phyloP scores from a whole-genome alignment of 2,797 vertebrate species.

The Bufotes viridis region DNA sequence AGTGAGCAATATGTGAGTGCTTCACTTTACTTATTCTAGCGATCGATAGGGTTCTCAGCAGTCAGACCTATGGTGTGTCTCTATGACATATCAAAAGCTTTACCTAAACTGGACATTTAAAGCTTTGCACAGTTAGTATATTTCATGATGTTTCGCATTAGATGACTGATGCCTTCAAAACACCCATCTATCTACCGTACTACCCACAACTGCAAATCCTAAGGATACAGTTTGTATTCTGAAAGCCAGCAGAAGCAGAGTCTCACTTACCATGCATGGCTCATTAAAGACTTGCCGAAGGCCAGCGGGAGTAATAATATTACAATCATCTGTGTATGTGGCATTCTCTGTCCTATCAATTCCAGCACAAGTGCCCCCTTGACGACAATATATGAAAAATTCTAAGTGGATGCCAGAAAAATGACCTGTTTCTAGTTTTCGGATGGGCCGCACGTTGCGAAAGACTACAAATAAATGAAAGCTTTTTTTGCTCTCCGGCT shows the following conservation, averaged over 20 bases:
- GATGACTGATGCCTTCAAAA: background rate
- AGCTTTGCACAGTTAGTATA: background rate
- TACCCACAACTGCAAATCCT: background rate
- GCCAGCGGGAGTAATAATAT: constrained; percentile 31
- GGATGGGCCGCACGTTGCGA: background rate
- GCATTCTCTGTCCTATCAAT: constrained; percentile 34
- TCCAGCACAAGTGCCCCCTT: constrained; percentile 28
- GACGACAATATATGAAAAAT: constrained; percentile 23
- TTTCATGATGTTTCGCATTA: background rate
- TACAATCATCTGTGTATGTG: constrained; percentile 29
- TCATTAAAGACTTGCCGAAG: constrained; percentile 23
- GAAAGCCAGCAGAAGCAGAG: background rate
- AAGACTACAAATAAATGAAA: background rate
- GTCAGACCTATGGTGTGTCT: too few species aligned
- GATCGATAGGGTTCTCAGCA: too few species aligned
- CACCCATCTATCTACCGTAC: background rate
- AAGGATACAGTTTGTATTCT: background rate
- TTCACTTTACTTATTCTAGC: too few species aligned
- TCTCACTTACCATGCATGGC: constrained; percentile 25
- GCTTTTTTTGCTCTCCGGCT: background rate
- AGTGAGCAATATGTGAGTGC: too few species aligned
- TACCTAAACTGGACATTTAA: too few species aligned
- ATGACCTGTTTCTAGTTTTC: background rate
- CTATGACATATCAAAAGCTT: too few species aligned
- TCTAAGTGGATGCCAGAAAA: constrained; percentile 21